Evolutionary conservation across 1,140 invertebrate genomes (phyloP).

Genomic region (Drosophila ironensis): DNA sequence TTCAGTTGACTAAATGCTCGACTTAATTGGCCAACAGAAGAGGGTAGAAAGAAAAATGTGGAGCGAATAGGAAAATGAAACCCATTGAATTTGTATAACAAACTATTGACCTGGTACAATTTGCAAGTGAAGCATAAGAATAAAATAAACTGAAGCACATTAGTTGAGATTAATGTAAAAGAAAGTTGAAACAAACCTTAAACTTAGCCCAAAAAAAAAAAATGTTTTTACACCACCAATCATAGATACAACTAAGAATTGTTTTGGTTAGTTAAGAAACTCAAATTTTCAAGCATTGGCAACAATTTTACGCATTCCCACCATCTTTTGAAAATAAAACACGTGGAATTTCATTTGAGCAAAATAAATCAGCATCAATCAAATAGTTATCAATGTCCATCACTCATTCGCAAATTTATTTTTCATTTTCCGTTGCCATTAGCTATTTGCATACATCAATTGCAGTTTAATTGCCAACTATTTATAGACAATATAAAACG

Average conservation of each 20-base stretch:
- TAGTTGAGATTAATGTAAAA: too few relatives aligned
- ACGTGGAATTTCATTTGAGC: too few relatives aligned
- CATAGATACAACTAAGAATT: too few relatives aligned
- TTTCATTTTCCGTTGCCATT: too few relatives aligned
- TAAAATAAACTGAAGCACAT: too few relatives aligned
- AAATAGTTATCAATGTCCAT: neutral
- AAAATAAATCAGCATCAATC: conserved; percentile 18
- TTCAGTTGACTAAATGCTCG: conserved; percentile 71
- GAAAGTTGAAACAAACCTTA: too few relatives aligned
- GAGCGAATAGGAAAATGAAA: neutral
- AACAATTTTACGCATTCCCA: too few relatives aligned
- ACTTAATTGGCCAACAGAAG: conserved; percentile 60
- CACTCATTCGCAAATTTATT: neutral
- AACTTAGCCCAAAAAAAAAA: too few relatives aligned
- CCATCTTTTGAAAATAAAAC: neutral
- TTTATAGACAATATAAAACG: conserved; percentile 41
- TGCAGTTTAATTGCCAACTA: conserved; percentile 62
- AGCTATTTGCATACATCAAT: conserved; percentile 35
- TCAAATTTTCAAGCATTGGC: too few relatives aligned
- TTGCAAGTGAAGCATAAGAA: neutral
- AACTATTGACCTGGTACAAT: conserved; percentile 20
- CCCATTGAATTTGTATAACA: conserved; percentile 8
- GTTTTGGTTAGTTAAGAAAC: too few relatives aligned
- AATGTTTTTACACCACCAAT: too few relatives aligned
- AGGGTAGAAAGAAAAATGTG: neutral